Base-by-base conservation (phyloP, 1,140 invertebrate species). In the Notospermus geniculatus region DNA sequence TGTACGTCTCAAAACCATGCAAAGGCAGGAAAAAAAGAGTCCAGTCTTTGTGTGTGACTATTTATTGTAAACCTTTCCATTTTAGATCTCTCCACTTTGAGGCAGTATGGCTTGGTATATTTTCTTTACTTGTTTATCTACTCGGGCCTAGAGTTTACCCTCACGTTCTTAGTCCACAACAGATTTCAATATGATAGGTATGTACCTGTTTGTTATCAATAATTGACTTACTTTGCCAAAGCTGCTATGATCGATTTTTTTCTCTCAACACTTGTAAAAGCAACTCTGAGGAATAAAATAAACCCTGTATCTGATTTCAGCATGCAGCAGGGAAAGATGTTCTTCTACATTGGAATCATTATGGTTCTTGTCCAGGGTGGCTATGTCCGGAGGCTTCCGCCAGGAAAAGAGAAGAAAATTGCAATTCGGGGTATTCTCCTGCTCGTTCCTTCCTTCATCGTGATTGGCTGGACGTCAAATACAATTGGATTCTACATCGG, bases 291-390 rank as follows among this genome's bases (percentile, higher is more conserved):
- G 39, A 43, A 50, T 7, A 5, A 5, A 50, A 27, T 9, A 30
- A 54, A 61, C 59, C 56, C 59, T 66, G 59, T 52, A 67, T 66
- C 63, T 52, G 64, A 59, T 72, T 72, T 23, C 69, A 92, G 93
- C 29, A 93, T 95, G 88, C 90, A 98, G 77, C 96, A 99, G 84
- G 97, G 95, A 7, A 93, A 90, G 85, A 97, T 99, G 92, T 98
- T 98, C 80, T 87, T 97, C 68, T 90, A 89, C 39, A 92, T 96
- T 67, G 97, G 96, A 79, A 69, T 93, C 22, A 86, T 90, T 27
- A 99, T 99, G 97, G 90, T 93, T 27, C 64, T 91, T 41, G 85
- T 98, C 52, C 97, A 99, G 86, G 96, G 83, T 83, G 87, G 88
- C 1, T 92, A 90, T 76, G 90, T 94, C 0, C 83, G 96, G 60